phyloP scores from a whole-genome alignment of 1,140 invertebrate species.

The Heliconius hewitsoni region DNA sequence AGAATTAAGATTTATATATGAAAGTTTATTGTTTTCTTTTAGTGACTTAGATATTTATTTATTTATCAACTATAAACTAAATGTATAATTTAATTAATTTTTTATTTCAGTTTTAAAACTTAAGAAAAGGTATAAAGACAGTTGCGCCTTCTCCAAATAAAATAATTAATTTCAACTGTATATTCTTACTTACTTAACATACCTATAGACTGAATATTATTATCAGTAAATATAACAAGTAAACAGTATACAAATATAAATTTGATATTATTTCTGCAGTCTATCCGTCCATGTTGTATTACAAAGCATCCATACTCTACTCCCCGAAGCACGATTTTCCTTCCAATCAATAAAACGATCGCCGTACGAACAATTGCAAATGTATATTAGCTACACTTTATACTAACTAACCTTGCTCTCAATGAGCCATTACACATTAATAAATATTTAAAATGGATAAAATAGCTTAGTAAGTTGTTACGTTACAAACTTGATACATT shows the following conservation, averaged over 20 bases:
- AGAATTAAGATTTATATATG: too few relatives aligned
- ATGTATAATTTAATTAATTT: not conserved
- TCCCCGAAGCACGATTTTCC: conserved; percentile 66
- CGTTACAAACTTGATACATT: too few relatives aligned
- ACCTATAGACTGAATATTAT: too few relatives aligned
- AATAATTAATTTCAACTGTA: too few relatives aligned
- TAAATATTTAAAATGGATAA: conserved; percentile 19
- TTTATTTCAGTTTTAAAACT: not conserved
- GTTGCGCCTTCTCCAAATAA: too few relatives aligned
- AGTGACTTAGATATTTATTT: too few relatives aligned
- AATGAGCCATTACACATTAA: conserved; percentile 34
- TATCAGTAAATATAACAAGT: too few relatives aligned
- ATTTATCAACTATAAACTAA: not conserved
- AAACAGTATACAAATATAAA: not conserved
- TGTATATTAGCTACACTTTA: conserved; percentile 39
- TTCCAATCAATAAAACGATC: conserved; percentile 74
- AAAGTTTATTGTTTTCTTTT: too few relatives aligned
- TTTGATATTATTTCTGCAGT: not conserved
- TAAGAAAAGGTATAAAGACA: too few relatives aligned
- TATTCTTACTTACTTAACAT: too few relatives aligned
- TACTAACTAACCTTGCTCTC: conserved; percentile 43
- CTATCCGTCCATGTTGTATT: not conserved
- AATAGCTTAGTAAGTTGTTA: not conserved
- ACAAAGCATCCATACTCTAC: conserved; percentile 39
- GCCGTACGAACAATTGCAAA: conserved; percentile 59